These are phyloP conservation scores for Exephanes ischioxanthus DNA, from an alignment of 2,888 invertebrate genomes.

Conservation along the genomic window DNA sequence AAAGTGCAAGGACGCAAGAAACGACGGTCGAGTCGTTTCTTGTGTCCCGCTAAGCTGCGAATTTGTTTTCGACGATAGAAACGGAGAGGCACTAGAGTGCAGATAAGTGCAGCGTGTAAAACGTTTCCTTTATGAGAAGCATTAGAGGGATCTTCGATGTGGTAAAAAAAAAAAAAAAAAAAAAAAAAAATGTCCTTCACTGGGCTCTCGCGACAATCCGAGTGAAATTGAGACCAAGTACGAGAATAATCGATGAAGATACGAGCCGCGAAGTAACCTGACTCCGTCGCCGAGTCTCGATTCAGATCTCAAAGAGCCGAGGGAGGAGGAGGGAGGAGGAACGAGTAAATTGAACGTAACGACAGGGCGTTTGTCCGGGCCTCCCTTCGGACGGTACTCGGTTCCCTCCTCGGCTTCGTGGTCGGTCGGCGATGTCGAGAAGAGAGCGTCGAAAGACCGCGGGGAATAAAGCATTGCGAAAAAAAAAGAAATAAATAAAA, in stretches of 20 bases:
- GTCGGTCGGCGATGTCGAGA: constrained; percentile 51
- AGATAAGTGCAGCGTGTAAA: constrained; percentile 4
- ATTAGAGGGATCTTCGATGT: neutral
- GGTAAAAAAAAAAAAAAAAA: neutral
- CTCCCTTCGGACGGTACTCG: constrained; percentile 57
- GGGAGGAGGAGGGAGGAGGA: constrained; percentile 41
- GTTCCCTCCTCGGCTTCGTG: constrained; percentile 41
- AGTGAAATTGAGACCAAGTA: constrained; percentile 22
- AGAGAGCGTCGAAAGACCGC: constrained; percentile 43
- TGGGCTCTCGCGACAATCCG: neutral
- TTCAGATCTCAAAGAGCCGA: constrained; percentile 38
- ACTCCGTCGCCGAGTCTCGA: constrained; percentile 14
- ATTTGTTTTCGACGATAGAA: neutral
- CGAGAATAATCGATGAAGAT: constrained; percentile 38
- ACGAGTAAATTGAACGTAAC: constrained; percentile 74
- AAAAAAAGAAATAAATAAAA: constrained; percentile 57
- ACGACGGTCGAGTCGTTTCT: neutral
- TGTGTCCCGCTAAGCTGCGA: neutral
- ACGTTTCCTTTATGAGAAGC: neutral
- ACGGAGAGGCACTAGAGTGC: neutral
- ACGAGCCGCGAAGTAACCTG: constrained; percentile 26
- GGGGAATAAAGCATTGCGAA: constrained; percentile 57
- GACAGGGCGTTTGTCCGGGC: constrained; percentile 67
- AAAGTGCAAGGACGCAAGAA: neutral
- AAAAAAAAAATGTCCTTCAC: neutral